Conservation (phyloP, 2,113 vertebrate genomes). For the Anthoscopus minutus region DNA sequence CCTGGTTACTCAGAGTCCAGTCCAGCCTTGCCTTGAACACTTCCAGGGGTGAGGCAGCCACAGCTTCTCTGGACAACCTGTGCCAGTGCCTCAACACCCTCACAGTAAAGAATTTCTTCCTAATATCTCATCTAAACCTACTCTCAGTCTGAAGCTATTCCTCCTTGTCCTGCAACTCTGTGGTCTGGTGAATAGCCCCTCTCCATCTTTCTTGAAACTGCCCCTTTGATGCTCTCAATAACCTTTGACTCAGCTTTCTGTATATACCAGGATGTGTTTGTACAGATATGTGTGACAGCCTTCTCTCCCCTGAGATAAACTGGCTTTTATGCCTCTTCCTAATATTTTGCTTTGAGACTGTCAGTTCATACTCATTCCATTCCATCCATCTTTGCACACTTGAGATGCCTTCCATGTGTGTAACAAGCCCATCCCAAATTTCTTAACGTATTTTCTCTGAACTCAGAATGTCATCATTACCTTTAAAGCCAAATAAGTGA, state of each 20-base stretch:
- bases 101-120: not conserved
- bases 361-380: not conserved
- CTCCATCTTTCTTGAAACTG: not conserved
- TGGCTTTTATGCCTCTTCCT: not conserved
- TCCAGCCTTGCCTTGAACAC: not conserved
- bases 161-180: not conserved
- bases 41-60: not conserved
- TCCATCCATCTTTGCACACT: not conserved
- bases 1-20: not conserved
- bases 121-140: not conserved
- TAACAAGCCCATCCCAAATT: not conserved
- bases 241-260: not conserved
- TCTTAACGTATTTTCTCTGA: not conserved
- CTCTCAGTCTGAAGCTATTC: not conserved
- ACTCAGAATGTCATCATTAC: not conserved
- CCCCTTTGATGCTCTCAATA: not conserved
- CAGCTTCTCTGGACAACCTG: not conserved
- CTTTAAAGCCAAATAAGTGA: not conserved
- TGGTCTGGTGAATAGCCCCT: not conserved
- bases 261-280: not conserved
- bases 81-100: not conserved
- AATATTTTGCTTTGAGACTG: not conserved
- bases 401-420: not conserved
- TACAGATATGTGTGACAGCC: not conserved
- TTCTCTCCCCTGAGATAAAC: not conserved